These are phyloP conservation scores for Microcebus tavaratra DNA, from an alignment of 2,113 vertebrate species.

Conservation along the genomic window DNA sequence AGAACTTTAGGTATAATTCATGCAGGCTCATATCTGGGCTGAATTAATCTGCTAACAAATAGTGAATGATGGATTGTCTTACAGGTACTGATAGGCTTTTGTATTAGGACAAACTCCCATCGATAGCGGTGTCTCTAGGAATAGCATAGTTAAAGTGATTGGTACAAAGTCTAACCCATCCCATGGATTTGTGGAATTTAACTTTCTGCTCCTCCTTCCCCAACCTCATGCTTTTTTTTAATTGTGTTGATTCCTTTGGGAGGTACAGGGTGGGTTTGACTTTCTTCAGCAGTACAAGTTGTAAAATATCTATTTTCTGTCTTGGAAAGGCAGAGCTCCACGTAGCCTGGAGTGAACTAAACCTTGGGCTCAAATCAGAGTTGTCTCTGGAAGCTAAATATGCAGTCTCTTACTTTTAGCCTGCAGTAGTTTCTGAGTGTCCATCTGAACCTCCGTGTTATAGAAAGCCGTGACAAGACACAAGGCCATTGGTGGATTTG, in stretches of 20 bases:
- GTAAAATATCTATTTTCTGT: neutral
- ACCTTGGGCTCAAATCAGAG: neutral
- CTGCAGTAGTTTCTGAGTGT: neutral
- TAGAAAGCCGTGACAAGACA: neutral
- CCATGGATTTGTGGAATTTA: neutral
- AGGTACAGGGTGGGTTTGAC: neutral
- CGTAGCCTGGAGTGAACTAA: neutral
- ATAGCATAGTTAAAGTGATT: neutral
- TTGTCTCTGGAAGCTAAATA: neutral
- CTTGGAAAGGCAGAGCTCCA: neutral
- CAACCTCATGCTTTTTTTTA: neutral
- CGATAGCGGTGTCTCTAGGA: neutral
- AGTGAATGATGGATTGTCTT: neutral
- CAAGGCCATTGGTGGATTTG: neutral
- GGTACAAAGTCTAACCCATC: neutral
- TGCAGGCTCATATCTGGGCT: conserved; percentile 9
- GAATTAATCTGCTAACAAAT: conserved; percentile 31
- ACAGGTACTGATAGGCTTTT: neutral
- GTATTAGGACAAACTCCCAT: neutral
- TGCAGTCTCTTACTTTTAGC: neutral
- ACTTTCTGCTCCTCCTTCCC: neutral
- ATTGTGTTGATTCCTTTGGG: neutral
- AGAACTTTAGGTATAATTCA: conserved; percentile 49
- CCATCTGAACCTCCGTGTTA: neutral
- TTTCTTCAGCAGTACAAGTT: neutral